Percentiles rank a stretch among this genome's conserved stretches.
These are phyloP conservation scores for Ceyx melanurus DNA, from an alignment of 2,113 vertebrate genomes.

Conservation along the genomic window DNA sequence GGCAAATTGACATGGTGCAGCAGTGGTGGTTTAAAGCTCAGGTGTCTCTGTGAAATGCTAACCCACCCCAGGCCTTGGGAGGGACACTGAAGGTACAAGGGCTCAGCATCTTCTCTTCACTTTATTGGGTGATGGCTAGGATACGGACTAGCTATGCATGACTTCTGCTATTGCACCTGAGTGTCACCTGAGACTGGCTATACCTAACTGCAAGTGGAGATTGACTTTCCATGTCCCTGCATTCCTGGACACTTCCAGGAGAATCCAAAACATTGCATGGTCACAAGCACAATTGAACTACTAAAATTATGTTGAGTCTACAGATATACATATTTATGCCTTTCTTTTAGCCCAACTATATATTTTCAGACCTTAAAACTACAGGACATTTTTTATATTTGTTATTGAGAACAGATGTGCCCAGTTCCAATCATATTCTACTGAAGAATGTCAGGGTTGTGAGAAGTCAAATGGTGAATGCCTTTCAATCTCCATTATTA, in stretches of 20 bases:
- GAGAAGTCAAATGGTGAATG: constrained; percentile 69
- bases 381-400: constrained; percentile 74
- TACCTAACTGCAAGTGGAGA: neutral
- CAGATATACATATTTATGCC: constrained; percentile 25
- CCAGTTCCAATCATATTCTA: constrained; percentile 73
- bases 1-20: neutral
- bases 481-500: constrained; percentile 81
- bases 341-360: constrained; percentile 66
- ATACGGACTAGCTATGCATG: neutral
- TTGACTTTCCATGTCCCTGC: neutral
- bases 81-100: fast-evolving
- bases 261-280: neutral
- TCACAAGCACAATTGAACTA: neutral
- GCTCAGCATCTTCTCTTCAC: fast-evolving
- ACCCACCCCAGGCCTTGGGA: neutral
- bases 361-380: constrained; percentile 72
- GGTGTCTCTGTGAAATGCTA: neutral
- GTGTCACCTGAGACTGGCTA: neutral
- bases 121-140: neutral
- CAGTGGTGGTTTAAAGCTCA: neutral
- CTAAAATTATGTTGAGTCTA: constrained; percentile 47
- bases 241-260: neutral
- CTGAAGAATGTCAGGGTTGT: constrained; percentile 69
- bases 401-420: constrained; percentile 83
- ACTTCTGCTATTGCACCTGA: neutral